A percentile compares a stretch with the other conserved stretches of the same genome.
phyloP scores from a whole-genome alignment of 2,797 vertebrate genomes.

The Botia kubotai region DNA sequence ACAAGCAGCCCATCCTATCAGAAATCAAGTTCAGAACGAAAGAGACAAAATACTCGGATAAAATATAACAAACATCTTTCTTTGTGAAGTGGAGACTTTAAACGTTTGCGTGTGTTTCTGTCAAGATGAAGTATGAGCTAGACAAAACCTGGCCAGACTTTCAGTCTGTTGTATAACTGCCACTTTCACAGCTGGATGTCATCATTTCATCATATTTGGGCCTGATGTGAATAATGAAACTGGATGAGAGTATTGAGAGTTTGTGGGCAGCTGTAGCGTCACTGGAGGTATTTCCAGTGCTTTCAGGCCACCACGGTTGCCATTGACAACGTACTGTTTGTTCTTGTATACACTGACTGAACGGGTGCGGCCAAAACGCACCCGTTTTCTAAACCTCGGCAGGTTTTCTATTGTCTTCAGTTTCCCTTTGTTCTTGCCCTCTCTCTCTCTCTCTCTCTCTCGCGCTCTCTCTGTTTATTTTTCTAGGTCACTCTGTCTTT shows the following conservation, averaged over 20 bases:
- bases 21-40: no score
- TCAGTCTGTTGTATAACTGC: background rate
- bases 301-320: conserved; percentile 40
- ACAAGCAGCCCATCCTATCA: no score
- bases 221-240: background rate
- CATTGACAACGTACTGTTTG: conserved; percentile 65
- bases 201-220: background rate
- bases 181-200: background rate
- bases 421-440: background rate
- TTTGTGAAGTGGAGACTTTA: no score
- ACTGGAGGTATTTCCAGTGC: conserved; percentile 52
- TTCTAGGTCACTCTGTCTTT: background rate
- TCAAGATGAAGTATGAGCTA: background rate
- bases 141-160: background rate
- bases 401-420: background rate
- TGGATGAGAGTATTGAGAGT: background rate
- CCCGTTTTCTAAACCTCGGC: no score
- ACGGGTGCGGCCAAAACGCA: conserved; percentile 47
- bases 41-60: no score
- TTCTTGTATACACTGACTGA: conserved; percentile 47
- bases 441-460: no score
- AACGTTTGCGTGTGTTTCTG: no score
- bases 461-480: no score
- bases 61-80: no score
- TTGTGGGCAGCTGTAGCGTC: conserved; percentile 42